Conservation (phyloP, 1,140 invertebrate species). For the Tribolium castaneum region DNA sequence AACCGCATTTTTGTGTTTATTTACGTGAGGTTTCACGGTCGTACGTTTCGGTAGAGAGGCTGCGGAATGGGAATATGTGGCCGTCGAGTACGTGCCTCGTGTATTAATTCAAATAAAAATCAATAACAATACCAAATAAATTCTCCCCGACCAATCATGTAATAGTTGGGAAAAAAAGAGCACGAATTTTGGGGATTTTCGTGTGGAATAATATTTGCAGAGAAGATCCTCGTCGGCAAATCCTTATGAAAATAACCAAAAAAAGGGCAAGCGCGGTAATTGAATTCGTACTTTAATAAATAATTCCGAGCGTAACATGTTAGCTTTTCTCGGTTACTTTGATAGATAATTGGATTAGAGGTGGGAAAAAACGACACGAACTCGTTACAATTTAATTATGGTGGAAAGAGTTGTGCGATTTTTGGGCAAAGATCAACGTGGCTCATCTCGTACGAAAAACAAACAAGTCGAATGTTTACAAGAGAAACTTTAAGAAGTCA, state of each 20-base stretch:
- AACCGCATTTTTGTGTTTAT: background rate
- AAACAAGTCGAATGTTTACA: background rate
- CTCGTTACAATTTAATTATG: slow-evolving; percentile 6
- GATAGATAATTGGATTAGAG: slow-evolving; percentile 24
- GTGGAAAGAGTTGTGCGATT: background rate
- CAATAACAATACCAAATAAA: slow-evolving; percentile 23
- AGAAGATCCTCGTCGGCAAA: background rate
- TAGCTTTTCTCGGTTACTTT: slow-evolving; percentile 29
- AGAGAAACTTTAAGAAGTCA: background rate
- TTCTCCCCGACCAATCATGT: background rate
- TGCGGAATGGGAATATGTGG: slow-evolving; percentile 2
- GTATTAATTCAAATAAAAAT: slow-evolving; percentile 34
- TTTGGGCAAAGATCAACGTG: background rate
- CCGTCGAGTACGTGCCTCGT: background rate
- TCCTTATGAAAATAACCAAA: slow-evolving; percentile 22
- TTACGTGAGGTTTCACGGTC: background rate
- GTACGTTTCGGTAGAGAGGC: background rate
- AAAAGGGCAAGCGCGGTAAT: slow-evolving; percentile 7
- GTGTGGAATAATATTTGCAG: slow-evolving; percentile 7
- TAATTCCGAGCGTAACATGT: slow-evolving; percentile 28
- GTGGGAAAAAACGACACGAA: slow-evolving; percentile 5
- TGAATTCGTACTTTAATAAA: slow-evolving; percentile 11
- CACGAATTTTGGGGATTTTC: slow-evolving; percentile 10
- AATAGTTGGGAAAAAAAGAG: background rate
- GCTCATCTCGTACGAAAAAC: background rate